Evolutionary conservation across 2,797 vertebrate species (phyloP), one percentile per base, ranked within the genome.

Genomic region (Amazona finschi): DNA sequence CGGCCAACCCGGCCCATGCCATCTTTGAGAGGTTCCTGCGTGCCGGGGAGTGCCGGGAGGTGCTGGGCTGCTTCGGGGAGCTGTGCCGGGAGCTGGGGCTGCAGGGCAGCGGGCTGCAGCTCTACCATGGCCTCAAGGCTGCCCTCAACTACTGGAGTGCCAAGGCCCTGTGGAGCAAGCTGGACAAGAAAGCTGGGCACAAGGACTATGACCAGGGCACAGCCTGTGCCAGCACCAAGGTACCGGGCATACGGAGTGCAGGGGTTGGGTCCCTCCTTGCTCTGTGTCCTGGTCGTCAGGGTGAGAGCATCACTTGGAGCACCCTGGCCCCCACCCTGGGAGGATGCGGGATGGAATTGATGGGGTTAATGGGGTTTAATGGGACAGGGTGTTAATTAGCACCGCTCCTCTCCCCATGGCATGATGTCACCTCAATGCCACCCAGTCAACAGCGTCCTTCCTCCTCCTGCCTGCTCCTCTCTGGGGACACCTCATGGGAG

Each of bases 91-190:
- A 97, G 20, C 98, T 99, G 89, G 74, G 97, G n/a, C 52, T 99
- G 53, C 91, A 98, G 74, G 97, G 98, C 3, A 93, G 67, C 1
- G 98, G 99, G 53, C 98, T 97, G 43, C 92, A 85, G 72, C 99
- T 99, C 66, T 99, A 99, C 82, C 81, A 90, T 2, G 98, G 98
- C 91, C 97, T 99, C 74, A 99, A 99, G 94, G 98, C 98, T 53
- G 96, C 96, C 50, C 98, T 99, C 75, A 99, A 99, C 97, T 99
- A 98, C 97, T 99, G 99, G 99, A 99, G 98, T 49, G 99, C 99
- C 97, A 99, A 99, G 96, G 98, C 98, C 0, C 93, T 99, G 67
- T 99, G 99, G 99, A 96, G 94, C 58, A 99, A 99, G 85, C 97
- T 99, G 92, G 99, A 99, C 97, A 99, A 99, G 94, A 98, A 99